A percentile compares a stretch with the other conserved stretches of the same genome.
Conservation (phyloP, 2,888 invertebrate species). For the Andrena chrysosceles region DNA sequence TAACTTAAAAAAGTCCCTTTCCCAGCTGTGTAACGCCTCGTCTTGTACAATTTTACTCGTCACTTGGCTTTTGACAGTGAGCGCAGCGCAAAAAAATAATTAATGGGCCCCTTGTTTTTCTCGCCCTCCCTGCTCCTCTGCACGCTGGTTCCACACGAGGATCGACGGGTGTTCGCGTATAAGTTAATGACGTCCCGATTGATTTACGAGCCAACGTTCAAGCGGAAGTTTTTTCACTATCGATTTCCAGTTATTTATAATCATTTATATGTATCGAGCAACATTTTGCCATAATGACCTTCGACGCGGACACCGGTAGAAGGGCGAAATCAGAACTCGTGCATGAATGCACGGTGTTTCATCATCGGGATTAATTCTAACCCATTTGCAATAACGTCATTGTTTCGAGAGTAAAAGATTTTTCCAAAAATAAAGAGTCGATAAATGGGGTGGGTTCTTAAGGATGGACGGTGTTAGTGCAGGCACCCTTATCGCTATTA, state of each 20-base stretch:
- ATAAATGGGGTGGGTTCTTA: no score
- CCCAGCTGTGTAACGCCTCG: neutral
- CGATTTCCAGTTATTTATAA: constrained; percentile 66
- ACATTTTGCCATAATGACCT: constrained; percentile 43
- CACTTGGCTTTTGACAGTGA: neutral
- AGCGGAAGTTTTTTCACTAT: constrained; percentile 45
- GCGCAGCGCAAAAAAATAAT: constrained; percentile 39
- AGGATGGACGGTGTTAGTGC: no score
- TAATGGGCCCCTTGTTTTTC: constrained; percentile 28
- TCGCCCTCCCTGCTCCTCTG: neutral
- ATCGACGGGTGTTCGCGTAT: constrained; percentile 54
- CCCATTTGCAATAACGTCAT: constrained; percentile 34
- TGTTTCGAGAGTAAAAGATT: constrained; percentile 15
- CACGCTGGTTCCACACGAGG: constrained; percentile 21
- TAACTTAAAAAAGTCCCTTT: no score
- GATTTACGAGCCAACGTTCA: constrained; percentile 66
- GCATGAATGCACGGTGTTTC: constrained; percentile 29
- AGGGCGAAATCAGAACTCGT: neutral
- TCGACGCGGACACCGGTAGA: neutral
- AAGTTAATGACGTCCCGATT: constrained; percentile 65
- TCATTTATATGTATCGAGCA: constrained; percentile 54
- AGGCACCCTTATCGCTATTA: no score
- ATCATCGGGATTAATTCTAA: constrained; percentile 50
- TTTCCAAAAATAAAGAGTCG: no score
- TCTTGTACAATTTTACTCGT: neutral